phyloP scores from a whole-genome alignment of 2,113 vertebrate species.

The Nibea coibor region DNA sequence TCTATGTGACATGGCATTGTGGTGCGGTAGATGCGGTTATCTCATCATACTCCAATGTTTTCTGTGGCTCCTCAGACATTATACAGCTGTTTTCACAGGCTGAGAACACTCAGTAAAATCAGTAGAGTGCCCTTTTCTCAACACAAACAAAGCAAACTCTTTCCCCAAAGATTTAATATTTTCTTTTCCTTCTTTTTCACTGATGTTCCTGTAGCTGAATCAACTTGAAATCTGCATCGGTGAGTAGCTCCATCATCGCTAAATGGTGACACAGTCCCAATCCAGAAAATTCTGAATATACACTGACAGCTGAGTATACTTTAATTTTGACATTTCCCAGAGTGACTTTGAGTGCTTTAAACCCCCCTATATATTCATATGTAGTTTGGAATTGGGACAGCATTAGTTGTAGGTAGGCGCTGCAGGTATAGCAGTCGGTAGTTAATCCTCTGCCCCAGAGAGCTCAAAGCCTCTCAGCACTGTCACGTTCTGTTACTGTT shows the following conservation, averaged over 20 bases:
- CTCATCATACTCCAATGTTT: not conserved
- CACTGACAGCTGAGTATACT: not conserved
- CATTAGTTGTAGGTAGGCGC: slow-evolving; percentile 41
- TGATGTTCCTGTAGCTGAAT: not conserved
- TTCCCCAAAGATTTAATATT: not conserved
- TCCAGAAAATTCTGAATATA: not conserved
- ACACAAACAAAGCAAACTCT: not conserved
- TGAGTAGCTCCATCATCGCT: not conserved
- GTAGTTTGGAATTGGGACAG: slow-evolving; percentile 48
- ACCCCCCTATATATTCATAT: slow-evolving; percentile 33
- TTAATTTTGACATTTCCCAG: not conserved
- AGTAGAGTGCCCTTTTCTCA: not conserved
- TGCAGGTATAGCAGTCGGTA: slow-evolving; percentile 59
- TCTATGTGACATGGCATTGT: not conserved
- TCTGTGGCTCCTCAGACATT: not conserved
- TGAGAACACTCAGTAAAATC: not conserved
- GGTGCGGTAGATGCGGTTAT: not conserved
- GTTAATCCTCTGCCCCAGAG: slow-evolving; percentile 69
- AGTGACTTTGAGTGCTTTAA: not conserved
- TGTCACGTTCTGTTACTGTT: slow-evolving; percentile 78
- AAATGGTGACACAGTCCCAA: not conserved
- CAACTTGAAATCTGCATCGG: not conserved
- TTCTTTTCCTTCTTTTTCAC: not conserved
- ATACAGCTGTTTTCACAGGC: not conserved
- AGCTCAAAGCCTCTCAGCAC: slow-evolving; percentile 77